phyloP scores from a whole-genome alignment of 92 coral and sea anemone genomes.

The Montipora capitata region DNA sequence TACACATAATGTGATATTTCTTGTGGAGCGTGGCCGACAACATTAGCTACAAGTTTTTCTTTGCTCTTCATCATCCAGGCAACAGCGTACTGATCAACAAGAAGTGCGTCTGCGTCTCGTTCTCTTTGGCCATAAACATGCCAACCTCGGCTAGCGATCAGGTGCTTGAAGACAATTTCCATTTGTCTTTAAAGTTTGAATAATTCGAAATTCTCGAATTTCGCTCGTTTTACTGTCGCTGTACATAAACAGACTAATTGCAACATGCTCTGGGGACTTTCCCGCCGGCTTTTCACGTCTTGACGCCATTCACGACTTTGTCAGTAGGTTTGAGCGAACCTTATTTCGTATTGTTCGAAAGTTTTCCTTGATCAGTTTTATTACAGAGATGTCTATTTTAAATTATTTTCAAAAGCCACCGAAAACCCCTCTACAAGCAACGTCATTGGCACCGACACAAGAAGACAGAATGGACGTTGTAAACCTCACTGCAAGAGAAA shows the following conservation, averaged over 20 bases:
- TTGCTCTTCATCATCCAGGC: slow-evolving; percentile 56
- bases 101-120: slow-evolving; percentile 17
- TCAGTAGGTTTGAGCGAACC: not conserved
- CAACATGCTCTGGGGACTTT: slow-evolving; percentile 3
- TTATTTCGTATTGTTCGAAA: not conserved
- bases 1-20: slow-evolving; percentile 56
- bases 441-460: slow-evolving; percentile 26
- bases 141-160: not conserved
- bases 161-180: slow-evolving; percentile 1
- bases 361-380: slow-evolving; percentile 20
- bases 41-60: slow-evolving; percentile 49
- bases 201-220: slow-evolving; percentile 16
- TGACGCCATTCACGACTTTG: not conserved
- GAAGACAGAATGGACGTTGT: slow-evolving; percentile 23
- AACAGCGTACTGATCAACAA: slow-evolving; percentile 33
- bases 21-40: slow-evolving; percentile 51
- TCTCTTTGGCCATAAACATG: not conserved
- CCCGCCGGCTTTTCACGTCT: not conserved
- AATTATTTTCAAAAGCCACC: too few species aligned
- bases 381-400: not conserved
- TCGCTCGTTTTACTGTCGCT: not conserved
- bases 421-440: too few species aligned
- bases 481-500: slow-evolving; percentile 22
- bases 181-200: not conserved
- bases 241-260: slow-evolving; percentile 1